These are phyloP conservation scores for Acestrorhynchus altus DNA, from an alignment of 2,797 vertebrate species.

Conservation along the genomic window DNA sequence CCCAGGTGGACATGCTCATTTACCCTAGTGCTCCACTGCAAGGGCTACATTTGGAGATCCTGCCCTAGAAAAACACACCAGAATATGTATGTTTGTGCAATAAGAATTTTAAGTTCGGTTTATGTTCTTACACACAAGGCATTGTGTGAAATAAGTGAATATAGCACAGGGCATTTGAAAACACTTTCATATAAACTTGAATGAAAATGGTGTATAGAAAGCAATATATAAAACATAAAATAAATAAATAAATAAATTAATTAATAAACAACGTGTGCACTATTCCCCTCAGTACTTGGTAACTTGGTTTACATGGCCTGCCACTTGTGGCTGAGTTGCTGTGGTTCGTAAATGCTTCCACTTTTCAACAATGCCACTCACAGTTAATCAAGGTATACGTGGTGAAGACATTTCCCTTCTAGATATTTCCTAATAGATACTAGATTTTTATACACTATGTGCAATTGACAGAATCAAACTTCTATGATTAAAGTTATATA, in stretches of 20 bases:
- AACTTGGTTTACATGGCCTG: too few relatives aligned
- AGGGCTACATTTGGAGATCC: conserved; percentile 10
- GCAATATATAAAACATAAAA: neutral
- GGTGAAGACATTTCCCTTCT: too few relatives aligned
- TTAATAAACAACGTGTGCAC: too few relatives aligned
- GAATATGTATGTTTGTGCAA: conserved; percentile 35
- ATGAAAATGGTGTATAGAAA: neutral
- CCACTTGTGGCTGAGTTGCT: too few relatives aligned
- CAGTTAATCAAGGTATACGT: too few relatives aligned
- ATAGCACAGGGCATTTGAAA: neutral
- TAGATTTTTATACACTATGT: too few relatives aligned
- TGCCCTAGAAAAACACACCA: conserved; percentile 15
- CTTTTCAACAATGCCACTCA: too few relatives aligned
- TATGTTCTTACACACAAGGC: conserved; percentile 10
- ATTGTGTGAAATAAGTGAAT: conserved; percentile 17
- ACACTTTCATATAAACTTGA: neutral
- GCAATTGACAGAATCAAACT: too few relatives aligned
- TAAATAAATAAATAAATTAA: neutral
- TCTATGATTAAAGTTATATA: too few relatives aligned
- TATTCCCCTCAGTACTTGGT: too few relatives aligned
- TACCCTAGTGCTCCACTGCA: conserved; percentile 4
- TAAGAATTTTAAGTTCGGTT: conserved; percentile 35
- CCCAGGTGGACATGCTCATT: conserved; percentile 40
- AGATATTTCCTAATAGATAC: too few relatives aligned
- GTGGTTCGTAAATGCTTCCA: too few relatives aligned